These are phyloP conservation scores for Mactra quadrangularis DNA, from an alignment of 1,140 invertebrate genomes.

Conservation along the genomic window DNA sequence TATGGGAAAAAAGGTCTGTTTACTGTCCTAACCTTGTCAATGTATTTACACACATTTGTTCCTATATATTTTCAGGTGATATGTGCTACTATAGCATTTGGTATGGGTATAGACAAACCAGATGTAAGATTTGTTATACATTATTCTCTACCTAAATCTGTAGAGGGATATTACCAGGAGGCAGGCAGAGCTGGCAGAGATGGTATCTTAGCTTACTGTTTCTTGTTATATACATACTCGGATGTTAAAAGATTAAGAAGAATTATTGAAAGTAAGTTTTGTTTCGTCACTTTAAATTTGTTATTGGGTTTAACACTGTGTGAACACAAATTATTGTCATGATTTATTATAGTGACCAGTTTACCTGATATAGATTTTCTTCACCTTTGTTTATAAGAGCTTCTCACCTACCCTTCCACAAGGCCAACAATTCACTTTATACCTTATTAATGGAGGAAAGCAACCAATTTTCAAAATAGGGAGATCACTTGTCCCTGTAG, in stretches of 20 bases:
- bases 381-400: too few relatives aligned
- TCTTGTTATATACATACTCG: constrained; percentile 93
- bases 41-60: too few relatives aligned
- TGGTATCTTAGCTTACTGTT: constrained; percentile 91
- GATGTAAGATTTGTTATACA: constrained; percentile 88
- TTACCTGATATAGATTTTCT: too few relatives aligned
- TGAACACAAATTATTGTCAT: too few relatives aligned
- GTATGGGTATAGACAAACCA: constrained; percentile 99
- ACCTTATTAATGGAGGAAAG: too few relatives aligned
- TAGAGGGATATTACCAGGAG: constrained; percentile 99
- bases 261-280: constrained; percentile 90
- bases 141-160: constrained; percentile 95
- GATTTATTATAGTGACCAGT: too few relatives aligned
- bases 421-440: too few relatives aligned
- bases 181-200: constrained; percentile 97
- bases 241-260: constrained; percentile 91
- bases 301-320: not conserved
- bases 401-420: too few relatives aligned
- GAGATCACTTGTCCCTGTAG: too few relatives aligned
- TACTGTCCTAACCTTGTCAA: too few relatives aligned
- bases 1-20: too few relatives aligned
- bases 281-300: not conserved
- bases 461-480: too few relatives aligned
- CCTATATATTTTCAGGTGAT: constrained; percentile 86
- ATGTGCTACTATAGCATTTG: constrained; percentile 98